Evolutionary conservation across 2,113 vertebrate species (phyloP), one percentile per base, ranked within the genome.

Genomic region (Paradisaea rubra): DNA sequence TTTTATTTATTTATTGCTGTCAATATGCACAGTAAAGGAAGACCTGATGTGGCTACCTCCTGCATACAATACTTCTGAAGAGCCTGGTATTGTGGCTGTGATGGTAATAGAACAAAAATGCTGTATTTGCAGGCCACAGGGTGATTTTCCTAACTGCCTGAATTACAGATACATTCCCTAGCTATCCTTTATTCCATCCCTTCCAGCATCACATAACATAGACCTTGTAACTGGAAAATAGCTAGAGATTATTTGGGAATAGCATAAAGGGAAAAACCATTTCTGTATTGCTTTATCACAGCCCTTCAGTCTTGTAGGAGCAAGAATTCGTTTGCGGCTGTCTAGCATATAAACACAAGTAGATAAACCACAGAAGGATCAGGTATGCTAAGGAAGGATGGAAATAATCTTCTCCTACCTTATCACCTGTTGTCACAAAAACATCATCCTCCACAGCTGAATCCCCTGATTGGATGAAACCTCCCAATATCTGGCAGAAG

Each of bases 1-100:
- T 81, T 95, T 94, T 90, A 94, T 91, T 95, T 91, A 71, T 84
- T 79, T 94, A 96, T 93, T 96, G 93, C 94, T 96, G 77, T 95
- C 69, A 84, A 91, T 88, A 93, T 84, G 68, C 82, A 96, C 63
- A 77, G 73, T 91, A 85, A 96, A 95, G 86, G 91, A 91, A 89
- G 91, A 96, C 72, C 57, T 12, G 14, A 64, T 73, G 66, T 53
- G 73, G 90, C 80, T 65, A 44, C 77, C 82, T 81, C 66, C 83
- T 45, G 66, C 79, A 53, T 81, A 93, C 42, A 68, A 60, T 56
- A 77, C 21, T 74, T 95, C 31, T 71, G 42, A 60, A 39, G 77
- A 70, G 23, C 52, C 72, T 79, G 71, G 63, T 83, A 72, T 41
- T 83, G 47, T 87, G 88, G 72, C 77, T 89, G 74, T 77, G 65